These are phyloP conservation scores for Drosophila ogumai DNA, from an alignment of 1,140 invertebrate genomes.

Conservation along the genomic window DNA sequence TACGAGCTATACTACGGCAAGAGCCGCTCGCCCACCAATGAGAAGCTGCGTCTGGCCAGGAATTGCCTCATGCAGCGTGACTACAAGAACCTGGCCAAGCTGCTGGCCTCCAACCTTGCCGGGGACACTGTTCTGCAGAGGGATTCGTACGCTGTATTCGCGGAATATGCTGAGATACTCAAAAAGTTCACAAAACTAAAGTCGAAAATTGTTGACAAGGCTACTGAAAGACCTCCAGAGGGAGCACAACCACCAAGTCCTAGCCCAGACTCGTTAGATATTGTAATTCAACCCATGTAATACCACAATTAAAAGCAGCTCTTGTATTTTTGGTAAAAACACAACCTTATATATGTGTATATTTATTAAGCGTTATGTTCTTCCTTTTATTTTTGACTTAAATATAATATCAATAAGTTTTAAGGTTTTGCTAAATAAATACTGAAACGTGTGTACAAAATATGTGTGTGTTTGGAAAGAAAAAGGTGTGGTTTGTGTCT, in stretches of 20 bases:
- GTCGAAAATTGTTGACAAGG: not conserved
- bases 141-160: not conserved
- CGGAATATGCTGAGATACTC: conserved; percentile 3
- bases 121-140: conserved; percentile 6
- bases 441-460: conserved; percentile 79
- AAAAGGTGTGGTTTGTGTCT: conserved; percentile 49
- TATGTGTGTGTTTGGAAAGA: conserved; percentile 54
- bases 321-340: conserved; percentile 66
- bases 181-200: conserved; percentile 9
- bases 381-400: conserved; percentile 79
- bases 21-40: not conserved
- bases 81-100: conserved; percentile 30
- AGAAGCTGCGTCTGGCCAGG: conserved; percentile 20
- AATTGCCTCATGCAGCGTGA: conserved; percentile 15
- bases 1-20: not conserved
- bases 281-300: not conserved
- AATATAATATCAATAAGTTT: conserved; percentile 73
- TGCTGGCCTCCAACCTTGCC: conserved; percentile 15
- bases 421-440: conserved; percentile 76
- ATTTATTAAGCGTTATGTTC: conserved; percentile 78
- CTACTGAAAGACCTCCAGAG: not conserved
- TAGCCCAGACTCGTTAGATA: not conserved
- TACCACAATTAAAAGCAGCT: conserved; percentile 5
- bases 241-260: not conserved
- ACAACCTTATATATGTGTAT: conserved; percentile 67